Evolutionary conservation across 1,140 invertebrate species (phyloP).

Genomic region (Oreohelix idahoensis): DNA sequence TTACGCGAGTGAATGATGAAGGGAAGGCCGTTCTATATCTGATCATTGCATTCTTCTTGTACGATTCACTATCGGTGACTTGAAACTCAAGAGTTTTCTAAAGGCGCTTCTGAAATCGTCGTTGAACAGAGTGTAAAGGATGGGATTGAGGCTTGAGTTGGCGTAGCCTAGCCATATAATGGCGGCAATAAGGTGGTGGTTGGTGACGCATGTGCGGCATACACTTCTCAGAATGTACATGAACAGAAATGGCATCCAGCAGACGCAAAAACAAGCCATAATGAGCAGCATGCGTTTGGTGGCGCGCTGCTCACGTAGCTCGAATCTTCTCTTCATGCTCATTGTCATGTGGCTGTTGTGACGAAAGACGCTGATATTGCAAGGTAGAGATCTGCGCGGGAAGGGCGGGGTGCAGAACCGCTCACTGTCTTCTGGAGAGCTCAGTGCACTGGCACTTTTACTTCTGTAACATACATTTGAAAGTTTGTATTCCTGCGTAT

Average conservation of each 20-base stretch:
- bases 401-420: constrained; percentile 3
- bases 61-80: background rate
- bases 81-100: constrained; percentile 70
- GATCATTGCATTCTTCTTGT: background rate
- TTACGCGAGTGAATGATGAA: too few species aligned
- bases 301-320: constrained; percentile 91
- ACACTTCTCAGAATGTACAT: constrained; percentile 75
- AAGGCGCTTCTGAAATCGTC: constrained; percentile 97
- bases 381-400: constrained; percentile 41
- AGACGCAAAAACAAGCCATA: constrained; percentile 98
- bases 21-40: too few species aligned
- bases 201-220: constrained; percentile 57
- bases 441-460: constrained; percentile 46
- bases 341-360: constrained; percentile 51
- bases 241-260: constrained; percentile 98
- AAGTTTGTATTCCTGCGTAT: background rate
- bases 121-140: constrained; percentile 99
- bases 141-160: constrained; percentile 94
- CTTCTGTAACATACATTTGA: constrained; percentile 6
- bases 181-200: constrained; percentile 60
- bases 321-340: constrained; percentile 65
- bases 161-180: constrained; percentile 94
- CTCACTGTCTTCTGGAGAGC: background rate
- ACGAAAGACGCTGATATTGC: constrained; percentile 21
- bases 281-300: constrained; percentile 97